These are phyloP conservation scores for Falco punctatus DNA, from an alignment of 2,113 vertebrate genomes.

Conservation along the genomic window DNA sequence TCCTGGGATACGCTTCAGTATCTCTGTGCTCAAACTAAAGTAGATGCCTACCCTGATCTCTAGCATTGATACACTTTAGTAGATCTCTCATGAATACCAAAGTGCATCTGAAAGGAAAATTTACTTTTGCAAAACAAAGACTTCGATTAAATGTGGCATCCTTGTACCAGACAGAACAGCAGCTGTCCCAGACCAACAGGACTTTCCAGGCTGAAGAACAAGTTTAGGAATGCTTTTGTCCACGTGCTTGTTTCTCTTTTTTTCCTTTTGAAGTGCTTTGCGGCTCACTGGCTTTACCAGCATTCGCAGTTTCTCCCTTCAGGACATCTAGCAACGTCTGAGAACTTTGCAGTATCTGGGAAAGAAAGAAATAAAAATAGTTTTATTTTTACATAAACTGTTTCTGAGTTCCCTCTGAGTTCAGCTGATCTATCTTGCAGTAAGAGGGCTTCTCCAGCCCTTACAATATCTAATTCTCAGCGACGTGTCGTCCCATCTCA, in stretches of 20 bases:
- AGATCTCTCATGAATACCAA: neutral
- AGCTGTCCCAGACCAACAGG: neutral
- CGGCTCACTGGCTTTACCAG: slow-evolving; percentile 78
- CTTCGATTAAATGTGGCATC: slow-evolving; percentile 7
- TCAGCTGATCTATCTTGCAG: neutral
- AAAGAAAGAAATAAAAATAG: slow-evolving; percentile 27
- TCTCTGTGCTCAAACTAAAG: neutral
- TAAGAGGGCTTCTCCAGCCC: neutral
- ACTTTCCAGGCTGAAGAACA: neutral
- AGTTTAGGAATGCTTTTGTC: neutral
- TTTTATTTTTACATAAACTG: slow-evolving; percentile 18
- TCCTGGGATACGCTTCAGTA: neutral
- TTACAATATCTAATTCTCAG: neutral
- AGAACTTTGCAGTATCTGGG: slow-evolving; percentile 92
- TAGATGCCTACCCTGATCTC: neutral
- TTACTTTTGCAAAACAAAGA: neutral
- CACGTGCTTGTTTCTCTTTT: slow-evolving; percentile 56
- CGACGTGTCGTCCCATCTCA: neutral
- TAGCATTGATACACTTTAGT: neutral
- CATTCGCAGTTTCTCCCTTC: slow-evolving; percentile 84
- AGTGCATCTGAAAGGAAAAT: neutral
- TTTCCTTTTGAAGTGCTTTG: slow-evolving; percentile 65
- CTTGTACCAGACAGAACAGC: neutral
- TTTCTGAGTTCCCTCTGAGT: neutral
- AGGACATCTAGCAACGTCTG: slow-evolving; percentile 88